These are phyloP conservation scores for Eugnorisma glareosa DNA, from an alignment of 2,888 invertebrate genomes.

Conservation along the genomic window DNA sequence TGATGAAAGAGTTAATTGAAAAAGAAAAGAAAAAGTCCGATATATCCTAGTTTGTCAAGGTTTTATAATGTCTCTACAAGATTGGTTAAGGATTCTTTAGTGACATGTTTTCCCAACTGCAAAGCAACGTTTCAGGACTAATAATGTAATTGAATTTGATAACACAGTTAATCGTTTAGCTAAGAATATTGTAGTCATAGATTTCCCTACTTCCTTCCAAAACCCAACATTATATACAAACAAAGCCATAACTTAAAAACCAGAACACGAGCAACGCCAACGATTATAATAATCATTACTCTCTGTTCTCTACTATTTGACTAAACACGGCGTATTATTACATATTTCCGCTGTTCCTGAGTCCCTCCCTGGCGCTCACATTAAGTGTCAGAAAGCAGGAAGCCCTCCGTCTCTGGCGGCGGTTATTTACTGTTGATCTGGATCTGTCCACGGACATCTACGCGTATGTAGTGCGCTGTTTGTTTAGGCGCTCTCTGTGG, in stretches of 20 bases:
- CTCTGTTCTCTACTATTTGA: constrained; percentile 37
- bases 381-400: constrained; percentile 87
- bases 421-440: constrained; percentile 88
- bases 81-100: background rate
- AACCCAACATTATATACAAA: constrained; percentile 17
- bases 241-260: constrained; percentile 44
- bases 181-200: background rate
- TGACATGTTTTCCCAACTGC: background rate
- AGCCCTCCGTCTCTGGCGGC: constrained; percentile 83
- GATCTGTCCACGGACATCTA: constrained; percentile 78
- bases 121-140: background rate
- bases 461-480: constrained; percentile 68
- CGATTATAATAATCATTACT: constrained; percentile 49
- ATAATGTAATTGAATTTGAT: background rate
- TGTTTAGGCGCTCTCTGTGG: constrained; percentile 67
- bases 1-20: background rate
- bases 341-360: constrained; percentile 51
- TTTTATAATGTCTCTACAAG: background rate
- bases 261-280: constrained; percentile 34
- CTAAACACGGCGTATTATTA: constrained; percentile 48
- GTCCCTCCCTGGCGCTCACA: constrained; percentile 68
- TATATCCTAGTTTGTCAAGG: background rate
- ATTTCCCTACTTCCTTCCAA: constrained; percentile 14
- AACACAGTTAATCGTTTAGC: background rate
- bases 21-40: background rate